Evolutionary conservation across 2,797 vertebrate genomes (phyloP).

Genomic region (Capromys pilorides): DNA sequence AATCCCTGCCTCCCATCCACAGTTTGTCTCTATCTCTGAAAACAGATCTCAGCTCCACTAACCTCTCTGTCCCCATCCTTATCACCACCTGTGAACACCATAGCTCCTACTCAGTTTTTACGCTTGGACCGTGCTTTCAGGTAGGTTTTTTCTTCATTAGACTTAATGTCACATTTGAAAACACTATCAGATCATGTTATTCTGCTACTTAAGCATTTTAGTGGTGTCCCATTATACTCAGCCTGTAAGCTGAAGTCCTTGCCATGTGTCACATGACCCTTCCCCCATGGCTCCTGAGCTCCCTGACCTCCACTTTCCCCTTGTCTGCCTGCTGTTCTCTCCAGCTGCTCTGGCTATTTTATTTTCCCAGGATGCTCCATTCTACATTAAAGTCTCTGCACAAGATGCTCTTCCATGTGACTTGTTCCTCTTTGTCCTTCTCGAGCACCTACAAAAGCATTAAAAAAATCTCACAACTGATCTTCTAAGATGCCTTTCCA

Average conservation of each 20-base stretch:
- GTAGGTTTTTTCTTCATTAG: neutral
- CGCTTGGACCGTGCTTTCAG: neutral
- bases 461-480: neutral
- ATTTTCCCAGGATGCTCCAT: neutral
- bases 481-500: neutral
- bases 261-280: too few species aligned
- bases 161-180: neutral
- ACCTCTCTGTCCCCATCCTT: neutral
- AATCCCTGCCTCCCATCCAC: neutral
- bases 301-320: too few species aligned
- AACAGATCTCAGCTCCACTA: neutral
- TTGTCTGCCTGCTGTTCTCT: neutral
- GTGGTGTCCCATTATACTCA: neutral
- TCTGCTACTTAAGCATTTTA: neutral
- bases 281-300: too few species aligned
- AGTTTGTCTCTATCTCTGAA: neutral
- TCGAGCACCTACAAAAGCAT: neutral
- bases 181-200: neutral
- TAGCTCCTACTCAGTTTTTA: neutral
- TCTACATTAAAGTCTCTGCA: neutral
- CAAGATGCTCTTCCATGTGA: neutral
- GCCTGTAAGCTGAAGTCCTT: neutral
- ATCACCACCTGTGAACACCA: accelerated
- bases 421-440: neutral
- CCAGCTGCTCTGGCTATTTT: neutral